Conservation (phyloP, 1,140 invertebrate species). For the Whitmania pigra region DNA sequence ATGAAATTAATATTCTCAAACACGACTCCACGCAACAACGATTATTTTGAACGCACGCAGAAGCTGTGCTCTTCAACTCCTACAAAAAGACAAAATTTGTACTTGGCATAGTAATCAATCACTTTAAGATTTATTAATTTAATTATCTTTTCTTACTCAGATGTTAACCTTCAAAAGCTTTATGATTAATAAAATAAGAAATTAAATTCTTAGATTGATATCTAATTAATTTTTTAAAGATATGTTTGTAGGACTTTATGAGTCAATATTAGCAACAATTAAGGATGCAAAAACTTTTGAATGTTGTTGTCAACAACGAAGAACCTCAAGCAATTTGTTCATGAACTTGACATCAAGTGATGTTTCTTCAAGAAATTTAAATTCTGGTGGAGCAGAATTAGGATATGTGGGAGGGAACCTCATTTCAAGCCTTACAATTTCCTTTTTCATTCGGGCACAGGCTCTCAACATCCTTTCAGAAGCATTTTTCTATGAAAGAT, state of each 20-base stretch:
- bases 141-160: too few relatives aligned
- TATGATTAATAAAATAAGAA: too few relatives aligned
- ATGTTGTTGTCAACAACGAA: background rate
- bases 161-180: too few relatives aligned
- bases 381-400: background rate
- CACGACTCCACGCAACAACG: conserved; percentile 66
- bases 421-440: conserved; percentile 6
- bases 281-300: too few relatives aligned
- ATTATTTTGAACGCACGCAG: conserved; percentile 61
- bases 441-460: background rate
- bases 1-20: conserved; percentile 55
- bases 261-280: background rate
- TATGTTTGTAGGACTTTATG: background rate
- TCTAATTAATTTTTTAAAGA: too few relatives aligned
- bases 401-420: background rate
- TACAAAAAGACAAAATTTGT: conserved; percentile 29
- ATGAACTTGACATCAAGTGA: background rate
- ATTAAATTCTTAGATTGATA: too few relatives aligned
- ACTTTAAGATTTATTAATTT: too few relatives aligned
- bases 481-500: too few relatives aligned
- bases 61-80: conserved; percentile 58
- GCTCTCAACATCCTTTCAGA: background rate
- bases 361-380: conserved; percentile 33
- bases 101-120: background rate
- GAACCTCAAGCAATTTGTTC: conserved; percentile 57